Evolutionary conservation across 2,797 vertebrate species (phyloP).

Genomic region (Cirrhinus molitorella): DNA sequence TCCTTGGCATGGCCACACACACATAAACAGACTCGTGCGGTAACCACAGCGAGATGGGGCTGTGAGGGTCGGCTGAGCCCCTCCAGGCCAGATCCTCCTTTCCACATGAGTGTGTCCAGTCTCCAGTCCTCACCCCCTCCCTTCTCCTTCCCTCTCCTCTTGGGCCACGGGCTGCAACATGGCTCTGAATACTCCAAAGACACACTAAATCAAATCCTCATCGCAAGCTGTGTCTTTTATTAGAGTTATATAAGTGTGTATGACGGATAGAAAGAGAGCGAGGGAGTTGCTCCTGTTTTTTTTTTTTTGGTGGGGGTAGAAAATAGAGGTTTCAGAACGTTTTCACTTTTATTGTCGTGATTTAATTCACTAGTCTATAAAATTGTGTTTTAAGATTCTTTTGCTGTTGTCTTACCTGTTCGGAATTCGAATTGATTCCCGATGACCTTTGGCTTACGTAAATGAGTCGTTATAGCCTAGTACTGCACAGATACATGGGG

Average conservation of each 20-base stretch:
- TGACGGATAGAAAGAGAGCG: conserved; percentile 1
- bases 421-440: background rate
- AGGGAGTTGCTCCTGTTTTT: conserved; percentile 30
- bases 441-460: background rate
- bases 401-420: background rate
- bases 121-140: conserved; percentile 26
- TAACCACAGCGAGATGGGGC: conserved; percentile 35
- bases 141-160: conserved; percentile 31
- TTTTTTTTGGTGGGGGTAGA: too few relatives aligned
- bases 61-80: conserved; percentile 47
- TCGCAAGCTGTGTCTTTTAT: conserved; percentile 55
- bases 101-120: conserved; percentile 60
- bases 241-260: conserved; percentile 56
- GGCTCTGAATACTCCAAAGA: conserved; percentile 48
- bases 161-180: conserved; percentile 58
- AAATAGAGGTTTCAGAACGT: background rate
- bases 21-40: conserved; percentile 24
- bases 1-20: conserved; percentile 19
- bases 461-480: background rate
- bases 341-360: background rate
- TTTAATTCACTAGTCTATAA: background rate
- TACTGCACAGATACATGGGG: background rate
- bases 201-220: conserved; percentile 54
- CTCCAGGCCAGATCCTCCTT: conserved; percentile 57
- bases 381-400: conserved; percentile 2